A percentile compares a stretch with the other conserved stretches of the same genome.
phyloP scores from a whole-genome alignment of 2,113 vertebrate genomes.

The Alces alces region DNA sequence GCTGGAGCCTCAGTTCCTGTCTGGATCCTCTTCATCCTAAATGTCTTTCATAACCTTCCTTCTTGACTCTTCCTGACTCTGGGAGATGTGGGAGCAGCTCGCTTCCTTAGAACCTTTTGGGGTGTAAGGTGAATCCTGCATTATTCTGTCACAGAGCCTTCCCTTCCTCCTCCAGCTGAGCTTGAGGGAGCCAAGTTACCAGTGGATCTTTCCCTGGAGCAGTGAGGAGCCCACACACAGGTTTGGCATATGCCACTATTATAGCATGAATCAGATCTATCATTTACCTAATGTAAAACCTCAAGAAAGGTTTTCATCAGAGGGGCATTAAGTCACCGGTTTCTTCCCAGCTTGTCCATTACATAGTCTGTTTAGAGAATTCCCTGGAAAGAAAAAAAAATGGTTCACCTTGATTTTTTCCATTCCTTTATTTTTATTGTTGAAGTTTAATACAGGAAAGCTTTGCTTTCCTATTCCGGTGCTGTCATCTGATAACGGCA shows the following conservation, averaged over 20 bases:
- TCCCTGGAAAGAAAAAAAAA: not conserved
- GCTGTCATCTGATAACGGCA: conserved; percentile 45
- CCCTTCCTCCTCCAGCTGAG: not conserved
- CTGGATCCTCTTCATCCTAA: not conserved
- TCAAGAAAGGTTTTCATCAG: conserved; percentile 33
- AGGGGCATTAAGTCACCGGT: not conserved
- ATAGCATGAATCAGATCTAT: not conserved
- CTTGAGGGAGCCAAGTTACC: not conserved
- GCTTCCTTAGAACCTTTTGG: not conserved
- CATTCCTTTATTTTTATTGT: not conserved
- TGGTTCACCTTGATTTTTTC: conserved; percentile 59
- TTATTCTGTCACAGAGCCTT: not conserved
- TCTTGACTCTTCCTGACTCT: not conserved
- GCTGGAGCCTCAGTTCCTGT: not conserved
- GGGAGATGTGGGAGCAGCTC: not conserved
- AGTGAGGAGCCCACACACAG: not conserved
- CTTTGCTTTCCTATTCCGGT: conserved; percentile 55
- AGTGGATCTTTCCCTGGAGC: not conserved
- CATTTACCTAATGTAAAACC: not conserved
- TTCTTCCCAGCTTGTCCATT: not conserved
- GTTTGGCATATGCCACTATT: not conserved
- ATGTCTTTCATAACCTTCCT: not conserved
- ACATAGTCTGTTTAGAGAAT: not conserved
- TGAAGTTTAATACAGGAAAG: conserved; percentile 53
- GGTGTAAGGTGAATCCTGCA: not conserved